phyloP scores from a whole-genome alignment of 1,140 invertebrate species.

The Lutraria rhynchaena region DNA sequence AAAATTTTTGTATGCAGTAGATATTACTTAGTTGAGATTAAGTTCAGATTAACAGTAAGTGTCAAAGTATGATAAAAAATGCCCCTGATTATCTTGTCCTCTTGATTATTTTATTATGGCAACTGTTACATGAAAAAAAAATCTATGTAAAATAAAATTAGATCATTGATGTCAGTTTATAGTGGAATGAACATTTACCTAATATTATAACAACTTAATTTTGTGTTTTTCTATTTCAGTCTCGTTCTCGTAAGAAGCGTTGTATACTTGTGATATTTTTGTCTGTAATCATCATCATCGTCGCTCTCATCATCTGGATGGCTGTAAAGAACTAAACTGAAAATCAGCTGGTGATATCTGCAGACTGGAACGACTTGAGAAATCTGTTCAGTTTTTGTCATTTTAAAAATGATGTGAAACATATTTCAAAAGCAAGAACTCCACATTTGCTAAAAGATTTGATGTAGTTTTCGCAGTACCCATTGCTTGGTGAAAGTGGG shows the following conservation, averaged over 20 bases:
- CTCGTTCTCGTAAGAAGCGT: slow-evolving; percentile 41
- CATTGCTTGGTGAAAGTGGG: too few species aligned
- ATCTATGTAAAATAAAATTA: too few species aligned
- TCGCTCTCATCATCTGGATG: slow-evolving; percentile 52
- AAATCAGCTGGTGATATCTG: too few species aligned
- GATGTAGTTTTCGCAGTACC: too few species aligned
- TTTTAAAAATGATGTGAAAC: too few species aligned
- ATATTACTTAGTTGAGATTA: too few species aligned
- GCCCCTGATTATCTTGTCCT: background rate
- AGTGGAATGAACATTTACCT: background rate
- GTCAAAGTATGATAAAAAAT: background rate
- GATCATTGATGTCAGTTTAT: background rate
- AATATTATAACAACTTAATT: background rate
- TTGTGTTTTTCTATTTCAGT: slow-evolving; percentile 40
- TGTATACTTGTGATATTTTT: slow-evolving; percentile 59
- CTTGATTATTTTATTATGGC: background rate
- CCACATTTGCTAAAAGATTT: too few species aligned
- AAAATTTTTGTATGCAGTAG: too few species aligned
- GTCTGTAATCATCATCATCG: slow-evolving; percentile 42
- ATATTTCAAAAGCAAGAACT: too few species aligned
- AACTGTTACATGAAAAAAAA: background rate
- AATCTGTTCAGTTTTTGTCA: too few species aligned
- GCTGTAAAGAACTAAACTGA: slow-evolving; percentile 16
- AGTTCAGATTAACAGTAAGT: background rate
- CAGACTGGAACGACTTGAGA: too few species aligned